These are phyloP conservation scores for Telmatherina bonti DNA, from an alignment of 2,797 vertebrate genomes.

Conservation along the genomic window DNA sequence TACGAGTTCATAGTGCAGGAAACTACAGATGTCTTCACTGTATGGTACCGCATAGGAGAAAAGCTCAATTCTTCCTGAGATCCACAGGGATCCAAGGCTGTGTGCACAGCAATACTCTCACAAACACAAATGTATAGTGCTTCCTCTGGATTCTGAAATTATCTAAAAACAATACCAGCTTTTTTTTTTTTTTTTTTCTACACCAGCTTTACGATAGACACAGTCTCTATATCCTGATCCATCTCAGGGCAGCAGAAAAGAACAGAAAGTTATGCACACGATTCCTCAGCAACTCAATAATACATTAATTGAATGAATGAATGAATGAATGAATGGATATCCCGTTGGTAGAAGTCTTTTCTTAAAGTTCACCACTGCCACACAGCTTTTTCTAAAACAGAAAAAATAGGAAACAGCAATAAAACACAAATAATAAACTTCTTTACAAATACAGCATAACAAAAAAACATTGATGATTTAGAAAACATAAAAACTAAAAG, in stretches of 20 bases:
- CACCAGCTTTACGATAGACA: neutral
- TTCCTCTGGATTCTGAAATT: neutral
- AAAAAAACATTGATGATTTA: too few species aligned
- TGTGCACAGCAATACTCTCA: neutral
- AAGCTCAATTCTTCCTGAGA: conserved; percentile 30
- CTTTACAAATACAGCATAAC: too few species aligned
- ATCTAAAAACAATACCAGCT: neutral
- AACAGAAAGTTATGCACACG: too few species aligned
- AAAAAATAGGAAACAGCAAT: too few species aligned
- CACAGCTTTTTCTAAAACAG: too few species aligned
- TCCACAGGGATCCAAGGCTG: neutral
- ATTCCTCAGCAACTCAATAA: too few species aligned
- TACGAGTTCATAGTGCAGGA: conserved; percentile 15
- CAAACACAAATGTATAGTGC: neutral
- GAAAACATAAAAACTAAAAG: too few species aligned
- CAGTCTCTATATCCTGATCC: neutral
- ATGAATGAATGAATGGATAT: too few species aligned
- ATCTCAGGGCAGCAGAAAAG: neutral
- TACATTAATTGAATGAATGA: too few species aligned
- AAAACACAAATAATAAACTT: too few species aligned
- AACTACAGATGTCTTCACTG: conserved; percentile 21
- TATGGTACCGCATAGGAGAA: conserved; percentile 19
- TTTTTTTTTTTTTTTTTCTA: neutral
- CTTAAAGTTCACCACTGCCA: too few species aligned
- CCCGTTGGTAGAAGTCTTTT: too few species aligned